phyloP scores from a whole-genome alignment of 1,140 invertebrate genomes.

The Manduca sexta region DNA sequence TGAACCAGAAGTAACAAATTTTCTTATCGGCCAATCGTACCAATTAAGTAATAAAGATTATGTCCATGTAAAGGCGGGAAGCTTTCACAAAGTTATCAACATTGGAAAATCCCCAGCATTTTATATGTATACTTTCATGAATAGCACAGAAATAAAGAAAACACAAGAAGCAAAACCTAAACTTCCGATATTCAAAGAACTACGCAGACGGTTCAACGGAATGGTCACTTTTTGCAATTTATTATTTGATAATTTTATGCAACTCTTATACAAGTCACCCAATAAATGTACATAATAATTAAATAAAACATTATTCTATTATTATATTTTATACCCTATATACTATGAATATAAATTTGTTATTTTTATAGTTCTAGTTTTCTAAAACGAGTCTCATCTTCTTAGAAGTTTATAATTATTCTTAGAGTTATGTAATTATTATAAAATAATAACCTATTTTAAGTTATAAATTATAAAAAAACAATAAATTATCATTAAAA shows the following conservation, averaged over 20 bases:
- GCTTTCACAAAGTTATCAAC: slow-evolving; percentile 84
- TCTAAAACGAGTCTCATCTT: no score
- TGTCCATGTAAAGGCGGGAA: slow-evolving; percentile 74
- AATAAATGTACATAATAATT: no score
- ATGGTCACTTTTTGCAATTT: slow-evolving; percentile 63
- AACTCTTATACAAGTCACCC: slow-evolving; percentile 19
- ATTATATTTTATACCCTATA: no score
- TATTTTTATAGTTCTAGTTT: no score
- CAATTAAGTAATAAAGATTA: slow-evolving; percentile 74
- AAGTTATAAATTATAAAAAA: no score
- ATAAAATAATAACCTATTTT: no score
- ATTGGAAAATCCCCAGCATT: slow-evolving; percentile 83
- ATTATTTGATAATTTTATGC: slow-evolving; percentile 56
- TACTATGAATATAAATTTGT: no score
- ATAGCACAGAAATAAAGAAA: slow-evolving; percentile 22
- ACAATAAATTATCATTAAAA: no score
- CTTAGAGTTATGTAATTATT: no score
- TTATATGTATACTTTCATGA: slow-evolving; percentile 87
- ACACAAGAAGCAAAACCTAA: slow-evolving; percentile 22
- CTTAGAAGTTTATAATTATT: no score
- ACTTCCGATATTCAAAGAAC: slow-evolving; percentile 47
- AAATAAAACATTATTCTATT: no score
- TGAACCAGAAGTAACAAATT: slow-evolving; percentile 39
- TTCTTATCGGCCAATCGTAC: slow-evolving; percentile 32
- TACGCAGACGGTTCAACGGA: slow-evolving; percentile 31